Conservation (phyloP, 2,888 invertebrate species). For the Cataglyphis albicans region DNA sequence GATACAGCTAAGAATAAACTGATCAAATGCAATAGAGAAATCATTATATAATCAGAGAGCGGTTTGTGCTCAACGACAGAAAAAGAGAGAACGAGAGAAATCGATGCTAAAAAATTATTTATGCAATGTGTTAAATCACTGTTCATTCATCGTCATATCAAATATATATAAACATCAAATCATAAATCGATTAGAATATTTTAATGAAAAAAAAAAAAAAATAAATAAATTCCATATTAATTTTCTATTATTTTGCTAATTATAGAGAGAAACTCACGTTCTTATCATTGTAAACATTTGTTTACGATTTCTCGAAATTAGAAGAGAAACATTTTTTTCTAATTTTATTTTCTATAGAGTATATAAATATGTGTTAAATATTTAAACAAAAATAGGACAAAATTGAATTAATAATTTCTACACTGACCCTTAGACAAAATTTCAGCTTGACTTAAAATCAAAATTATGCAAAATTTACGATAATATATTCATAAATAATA, state of each 20-base stretch:
- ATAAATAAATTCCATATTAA: not conserved
- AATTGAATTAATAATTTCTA: not conserved
- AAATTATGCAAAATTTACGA: not conserved
- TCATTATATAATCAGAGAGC: constrained; percentile 66
- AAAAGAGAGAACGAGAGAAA: not conserved
- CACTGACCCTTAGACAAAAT: not conserved
- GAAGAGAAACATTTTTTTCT: not conserved
- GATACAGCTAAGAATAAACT: constrained; percentile 17
- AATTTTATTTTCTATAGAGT: not conserved
- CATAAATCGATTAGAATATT: not conserved
- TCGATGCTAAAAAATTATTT: not conserved
- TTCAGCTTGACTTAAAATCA: not conserved
- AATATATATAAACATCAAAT: constrained; percentile 6
- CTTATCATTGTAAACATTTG: not conserved
- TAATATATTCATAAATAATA: constrained; percentile 2
- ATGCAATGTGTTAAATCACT: not conserved
- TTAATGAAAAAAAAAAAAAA: not conserved
- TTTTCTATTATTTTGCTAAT: not conserved
- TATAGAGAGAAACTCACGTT: not conserved
- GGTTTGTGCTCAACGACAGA: constrained; percentile 50
- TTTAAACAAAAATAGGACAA: not conserved
- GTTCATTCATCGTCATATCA: not conserved
- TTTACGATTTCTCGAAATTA: not conserved
- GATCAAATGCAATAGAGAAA: constrained; percentile 46
- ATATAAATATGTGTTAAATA: not conserved